Conservation (phyloP, 2,888 invertebrate genomes). For the Drepanosiphum platanoidis region DNA sequence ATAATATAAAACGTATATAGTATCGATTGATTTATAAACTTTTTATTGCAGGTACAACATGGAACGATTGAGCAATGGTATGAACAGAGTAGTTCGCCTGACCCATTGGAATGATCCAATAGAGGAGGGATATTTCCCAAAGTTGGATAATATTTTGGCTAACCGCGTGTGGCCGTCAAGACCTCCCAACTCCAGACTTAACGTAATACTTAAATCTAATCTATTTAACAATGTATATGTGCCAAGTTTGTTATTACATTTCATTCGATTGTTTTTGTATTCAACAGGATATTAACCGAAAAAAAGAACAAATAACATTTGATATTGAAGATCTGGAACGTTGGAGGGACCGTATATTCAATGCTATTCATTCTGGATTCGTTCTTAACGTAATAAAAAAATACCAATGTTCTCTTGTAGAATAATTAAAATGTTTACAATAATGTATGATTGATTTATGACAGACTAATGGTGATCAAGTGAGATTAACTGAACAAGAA, state of each 20-base stretch:
- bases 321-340: conserved; percentile 79
- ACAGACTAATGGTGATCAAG: conserved; percentile 72
- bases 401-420: conserved; percentile 19
- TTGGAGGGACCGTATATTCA: conserved; percentile 79
- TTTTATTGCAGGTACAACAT: conserved; percentile 74
- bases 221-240: neutral
- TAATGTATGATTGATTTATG: neutral
- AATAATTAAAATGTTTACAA: neutral
- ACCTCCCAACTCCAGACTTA: conserved; percentile 64
- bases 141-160: conserved; percentile 81
- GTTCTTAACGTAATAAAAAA: conserved; percentile 69
- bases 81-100: conserved; percentile 74
- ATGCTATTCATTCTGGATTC: conserved; percentile 76
- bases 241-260: neutral
- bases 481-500: conserved; percentile 73
- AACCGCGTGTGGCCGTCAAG: conserved; percentile 81
- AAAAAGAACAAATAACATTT: conserved; percentile 74
- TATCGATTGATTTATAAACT: neutral
- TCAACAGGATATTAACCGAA: conserved; percentile 73
- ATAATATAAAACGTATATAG: no score
- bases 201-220: conserved; percentile 61
- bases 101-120: conserved; percentile 78
- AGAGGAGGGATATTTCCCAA: conserved; percentile 84
- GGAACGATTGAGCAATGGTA: conserved; percentile 79
- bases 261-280: conserved; percentile 66